These are phyloP conservation scores for Drosophila neonasuta DNA, from an alignment of 2,888 invertebrate species.

Conservation along the genomic window DNA sequence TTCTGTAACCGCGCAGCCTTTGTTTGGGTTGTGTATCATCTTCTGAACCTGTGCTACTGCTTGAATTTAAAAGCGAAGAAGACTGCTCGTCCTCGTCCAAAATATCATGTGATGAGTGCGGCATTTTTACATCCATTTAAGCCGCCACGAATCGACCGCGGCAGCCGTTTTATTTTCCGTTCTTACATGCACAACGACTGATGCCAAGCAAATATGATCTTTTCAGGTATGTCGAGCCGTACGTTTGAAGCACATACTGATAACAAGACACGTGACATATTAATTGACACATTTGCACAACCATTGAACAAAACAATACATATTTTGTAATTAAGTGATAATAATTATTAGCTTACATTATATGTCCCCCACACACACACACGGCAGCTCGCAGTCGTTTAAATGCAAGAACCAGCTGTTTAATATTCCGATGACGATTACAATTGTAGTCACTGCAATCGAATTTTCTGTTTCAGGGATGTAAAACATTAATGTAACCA, in stretches of 20 bases:
- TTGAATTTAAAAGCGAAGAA: conserved; percentile 33
- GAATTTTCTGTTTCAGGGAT: background rate
- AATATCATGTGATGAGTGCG: conserved; percentile 9
- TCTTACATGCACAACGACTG: conserved; percentile 16
- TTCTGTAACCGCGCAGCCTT: conserved; percentile 27
- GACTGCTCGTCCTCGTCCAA: conserved; percentile 45
- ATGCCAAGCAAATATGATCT: background rate
- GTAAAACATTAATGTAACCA: background rate
- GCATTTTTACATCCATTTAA: conserved; percentile 17
- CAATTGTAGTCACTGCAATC: background rate
- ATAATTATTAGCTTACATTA: background rate
- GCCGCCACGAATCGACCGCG: background rate
- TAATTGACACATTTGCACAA: background rate
- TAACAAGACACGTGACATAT: background rate
- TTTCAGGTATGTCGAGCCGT: background rate
- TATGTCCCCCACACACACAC: background rate
- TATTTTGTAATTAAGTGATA: background rate
- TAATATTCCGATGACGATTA: background rate
- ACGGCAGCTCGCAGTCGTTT: background rate
- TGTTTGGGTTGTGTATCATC: conserved; percentile 30
- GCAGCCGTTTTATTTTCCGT: background rate
- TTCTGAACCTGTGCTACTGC: conserved; percentile 22
- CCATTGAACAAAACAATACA: background rate
- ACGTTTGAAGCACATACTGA: background rate
- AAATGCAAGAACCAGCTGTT: background rate